Percentiles rank a stretch among this genome's conserved stretches.
Conservation (phyloP, 2,797 vertebrate species). For the Sarcoramphus papa region DNA sequence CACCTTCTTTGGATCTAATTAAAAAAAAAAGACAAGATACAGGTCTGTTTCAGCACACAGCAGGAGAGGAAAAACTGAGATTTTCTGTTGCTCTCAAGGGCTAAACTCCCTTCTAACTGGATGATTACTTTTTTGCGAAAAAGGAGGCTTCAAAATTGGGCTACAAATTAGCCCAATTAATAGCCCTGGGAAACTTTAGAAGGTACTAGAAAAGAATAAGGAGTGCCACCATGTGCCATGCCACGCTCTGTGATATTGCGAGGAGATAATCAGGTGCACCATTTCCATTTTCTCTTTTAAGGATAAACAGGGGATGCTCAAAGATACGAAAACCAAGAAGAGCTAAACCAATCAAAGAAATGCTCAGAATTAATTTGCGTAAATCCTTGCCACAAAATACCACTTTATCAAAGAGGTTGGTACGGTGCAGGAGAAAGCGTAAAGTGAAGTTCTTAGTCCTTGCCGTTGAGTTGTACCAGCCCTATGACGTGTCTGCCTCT, state of each 20-base stretch:
- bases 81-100: background rate
- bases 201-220: background rate
- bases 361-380: background rate
- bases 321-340: background rate
- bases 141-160: background rate
- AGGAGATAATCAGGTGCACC: background rate
- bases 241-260: fast-evolving
- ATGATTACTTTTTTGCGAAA: background rate
- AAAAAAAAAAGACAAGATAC: background rate
- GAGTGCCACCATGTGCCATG: background rate
- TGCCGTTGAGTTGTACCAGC: background rate
- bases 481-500: background rate
- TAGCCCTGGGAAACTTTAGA: background rate
- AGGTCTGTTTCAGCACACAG: background rate
- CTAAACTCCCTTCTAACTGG: background rate
- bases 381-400: background rate
- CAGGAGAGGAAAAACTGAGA: background rate
- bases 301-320: background rate
- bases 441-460: background rate
- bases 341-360: background rate
- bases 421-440: background rate
- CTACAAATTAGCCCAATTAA: background rate
- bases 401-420: background rate
- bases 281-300: background rate
- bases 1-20: background rate